A percentile compares a stretch with the other conserved stretches of the same genome.
Conservation (phyloP, 2,797 vertebrate genomes). For the Hoplostethus mediterraneus region DNA sequence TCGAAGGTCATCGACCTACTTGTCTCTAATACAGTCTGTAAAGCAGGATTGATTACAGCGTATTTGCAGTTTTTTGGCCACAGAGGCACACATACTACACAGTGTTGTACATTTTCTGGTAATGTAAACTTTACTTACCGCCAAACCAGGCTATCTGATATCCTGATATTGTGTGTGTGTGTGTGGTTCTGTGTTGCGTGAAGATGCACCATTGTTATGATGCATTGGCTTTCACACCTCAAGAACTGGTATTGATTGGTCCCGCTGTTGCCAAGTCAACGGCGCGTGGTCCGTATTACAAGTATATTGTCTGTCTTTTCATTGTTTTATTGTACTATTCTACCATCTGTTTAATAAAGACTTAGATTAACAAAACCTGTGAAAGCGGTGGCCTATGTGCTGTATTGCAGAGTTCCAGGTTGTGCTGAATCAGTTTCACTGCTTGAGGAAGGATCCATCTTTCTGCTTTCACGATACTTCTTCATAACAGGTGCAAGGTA, state of each 20-base stretch:
- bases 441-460: background rate
- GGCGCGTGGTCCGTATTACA: background rate
- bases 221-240: conserved; percentile 3
- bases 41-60: conserved; percentile 29
- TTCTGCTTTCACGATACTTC: conserved; percentile 5
- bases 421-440: background rate
- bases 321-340: background rate
- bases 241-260: conserved; percentile 35
- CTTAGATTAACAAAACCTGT: conserved; percentile 24
- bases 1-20: background rate
- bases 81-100: conserved; percentile 6
- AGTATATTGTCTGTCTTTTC: conserved; percentile 27
- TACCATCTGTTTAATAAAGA: conserved; percentile 38
- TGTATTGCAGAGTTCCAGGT: background rate
- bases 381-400: background rate
- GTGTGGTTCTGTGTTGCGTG: conserved; percentile 16
- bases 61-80: conserved; percentile 29
- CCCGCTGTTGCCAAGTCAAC: conserved; percentile 58
- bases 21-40: conserved; percentile 19
- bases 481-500: background rate
- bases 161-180: background rate
- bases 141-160: conserved; percentile 24
- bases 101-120: conserved; percentile 10
- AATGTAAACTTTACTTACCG: conserved; percentile 28
- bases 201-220: conserved; percentile 12